Conservation (phyloP, 2,113 vertebrate species). For the Python bivittatus region DNA sequence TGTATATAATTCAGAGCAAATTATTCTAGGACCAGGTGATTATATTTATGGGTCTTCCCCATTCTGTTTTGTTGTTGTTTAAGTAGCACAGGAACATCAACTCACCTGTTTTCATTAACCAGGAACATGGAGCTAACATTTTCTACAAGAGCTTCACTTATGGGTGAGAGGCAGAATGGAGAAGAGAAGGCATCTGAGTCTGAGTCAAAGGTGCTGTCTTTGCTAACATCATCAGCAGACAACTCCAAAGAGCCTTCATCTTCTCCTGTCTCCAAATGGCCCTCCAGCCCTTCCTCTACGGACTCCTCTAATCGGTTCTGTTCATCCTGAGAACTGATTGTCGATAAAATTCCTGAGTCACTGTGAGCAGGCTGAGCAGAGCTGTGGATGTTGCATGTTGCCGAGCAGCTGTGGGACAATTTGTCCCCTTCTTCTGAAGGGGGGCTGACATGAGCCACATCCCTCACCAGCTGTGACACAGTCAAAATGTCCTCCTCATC, state of each 20-base stretch:
- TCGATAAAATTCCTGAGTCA: constrained; percentile 65
- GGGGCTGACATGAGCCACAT: constrained; percentile 16
- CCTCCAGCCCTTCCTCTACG: constrained; percentile 75
- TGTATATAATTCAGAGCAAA: neutral
- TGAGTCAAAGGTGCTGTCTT: constrained; percentile 91
- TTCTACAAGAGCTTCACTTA: constrained; percentile 88
- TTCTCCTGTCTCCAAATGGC: constrained; percentile 57
- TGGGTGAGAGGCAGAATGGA: constrained; percentile 93
- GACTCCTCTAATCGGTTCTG: constrained; percentile 64
- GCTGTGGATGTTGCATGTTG: constrained; percentile 35
- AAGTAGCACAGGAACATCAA: neutral
- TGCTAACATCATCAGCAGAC: constrained; percentile 87
- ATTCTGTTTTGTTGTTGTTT: neutral
- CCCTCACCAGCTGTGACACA: constrained; percentile 42
- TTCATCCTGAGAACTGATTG: constrained; percentile 66
- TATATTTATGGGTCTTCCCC: neutral
- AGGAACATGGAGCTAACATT: constrained; percentile 87
- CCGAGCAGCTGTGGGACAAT: constrained; percentile 16
- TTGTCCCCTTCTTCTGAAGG: constrained; percentile 49
- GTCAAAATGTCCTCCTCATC: constrained; percentile 60
- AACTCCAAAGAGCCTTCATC: constrained; percentile 90
- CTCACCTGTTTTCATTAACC: constrained; percentile 88
- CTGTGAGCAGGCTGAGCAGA: constrained; percentile 71
- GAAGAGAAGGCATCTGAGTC: constrained; percentile 96
- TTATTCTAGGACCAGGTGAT: neutral